A percentile compares a stretch with the other conserved stretches of the same genome.
These are phyloP conservation scores for Papilio gigon DNA, from an alignment of 2,888 invertebrate genomes.

Conservation along the genomic window DNA sequence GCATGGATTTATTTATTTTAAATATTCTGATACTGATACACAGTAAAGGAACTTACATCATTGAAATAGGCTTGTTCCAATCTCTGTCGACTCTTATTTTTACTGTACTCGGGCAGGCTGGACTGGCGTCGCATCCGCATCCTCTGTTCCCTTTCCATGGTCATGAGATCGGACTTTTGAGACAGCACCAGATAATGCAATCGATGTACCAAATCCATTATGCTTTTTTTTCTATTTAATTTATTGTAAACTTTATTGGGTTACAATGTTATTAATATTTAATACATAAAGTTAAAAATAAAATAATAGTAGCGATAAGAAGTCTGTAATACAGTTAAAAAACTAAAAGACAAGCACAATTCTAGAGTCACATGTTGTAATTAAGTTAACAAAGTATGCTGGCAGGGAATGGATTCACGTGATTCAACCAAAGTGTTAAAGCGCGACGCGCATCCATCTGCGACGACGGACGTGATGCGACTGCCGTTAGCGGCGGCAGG, in stretches of 20 bases:
- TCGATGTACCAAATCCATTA: slow-evolving; percentile 79
- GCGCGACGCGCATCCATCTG: slow-evolving; percentile 49
- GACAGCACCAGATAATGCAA: slow-evolving; percentile 78
- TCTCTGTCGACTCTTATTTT: slow-evolving; percentile 69
- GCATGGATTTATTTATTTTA: not conserved
- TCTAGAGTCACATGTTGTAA: slow-evolving; percentile 35
- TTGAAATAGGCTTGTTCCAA: slow-evolving; percentile 76
- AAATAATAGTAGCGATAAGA: not conserved
- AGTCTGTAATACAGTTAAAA: slow-evolving; percentile 1
- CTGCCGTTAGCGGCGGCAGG: slow-evolving; percentile 52
- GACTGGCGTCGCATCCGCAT: slow-evolving; percentile 76
- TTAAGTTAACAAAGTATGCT: slow-evolving; percentile 21
- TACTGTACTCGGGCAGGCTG: slow-evolving; percentile 78
- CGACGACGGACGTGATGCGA: slow-evolving; percentile 69
- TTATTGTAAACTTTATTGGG: slow-evolving; percentile 21
- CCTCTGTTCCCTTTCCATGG: slow-evolving; percentile 77
- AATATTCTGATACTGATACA: not conserved
- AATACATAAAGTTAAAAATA: not conserved
- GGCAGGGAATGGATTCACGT: slow-evolving; percentile 17
- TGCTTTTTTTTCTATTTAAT: slow-evolving; percentile 30
- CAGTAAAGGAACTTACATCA: slow-evolving; percentile 67
- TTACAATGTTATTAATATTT: slow-evolving; percentile 1
- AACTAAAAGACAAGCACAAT: slow-evolving; percentile 1
- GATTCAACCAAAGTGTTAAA: not conserved
- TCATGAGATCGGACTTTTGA: slow-evolving; percentile 79